phyloP scores from a whole-genome alignment of 2,113 vertebrate genomes.

The Oenanthe melanoleuca region DNA sequence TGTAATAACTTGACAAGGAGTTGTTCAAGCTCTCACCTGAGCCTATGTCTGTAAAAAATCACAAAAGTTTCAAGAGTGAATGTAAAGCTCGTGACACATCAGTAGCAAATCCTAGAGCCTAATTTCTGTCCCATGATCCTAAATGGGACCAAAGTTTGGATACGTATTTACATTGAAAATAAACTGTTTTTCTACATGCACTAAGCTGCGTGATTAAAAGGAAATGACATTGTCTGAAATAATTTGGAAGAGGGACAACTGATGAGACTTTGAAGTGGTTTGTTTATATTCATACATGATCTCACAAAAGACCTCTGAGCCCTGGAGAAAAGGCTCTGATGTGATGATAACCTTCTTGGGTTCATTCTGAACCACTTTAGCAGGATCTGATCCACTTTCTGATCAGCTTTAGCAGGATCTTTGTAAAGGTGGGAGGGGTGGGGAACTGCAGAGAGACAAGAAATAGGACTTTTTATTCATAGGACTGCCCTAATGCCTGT shows the following conservation, averaged over 20 bases:
- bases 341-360: not conserved
- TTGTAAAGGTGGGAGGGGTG: not conserved
- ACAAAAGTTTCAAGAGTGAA: not conserved
- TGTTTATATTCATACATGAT: not conserved
- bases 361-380: constrained; percentile 2
- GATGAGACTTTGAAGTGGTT: not conserved
- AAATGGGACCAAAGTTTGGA: not conserved
- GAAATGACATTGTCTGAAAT: not conserved
- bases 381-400: not conserved
- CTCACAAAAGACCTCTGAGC: not conserved
- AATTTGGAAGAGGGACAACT: not conserved
- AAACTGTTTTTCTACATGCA: not conserved
- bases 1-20: not conserved
- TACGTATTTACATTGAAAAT: not conserved
- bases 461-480: constrained; percentile 18
- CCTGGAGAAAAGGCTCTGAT: not conserved
- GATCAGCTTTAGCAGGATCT: not conserved
- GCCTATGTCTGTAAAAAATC: not conserved
- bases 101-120: not conserved
- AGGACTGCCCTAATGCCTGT: not conserved
- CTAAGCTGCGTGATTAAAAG: not conserved
- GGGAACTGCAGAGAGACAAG: not conserved
- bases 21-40: not conserved
- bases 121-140: not conserved
- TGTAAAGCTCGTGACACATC: not conserved